phyloP scores from a whole-genome alignment of 2,797 vertebrate genomes.

The Pelobates cultripes region DNA sequence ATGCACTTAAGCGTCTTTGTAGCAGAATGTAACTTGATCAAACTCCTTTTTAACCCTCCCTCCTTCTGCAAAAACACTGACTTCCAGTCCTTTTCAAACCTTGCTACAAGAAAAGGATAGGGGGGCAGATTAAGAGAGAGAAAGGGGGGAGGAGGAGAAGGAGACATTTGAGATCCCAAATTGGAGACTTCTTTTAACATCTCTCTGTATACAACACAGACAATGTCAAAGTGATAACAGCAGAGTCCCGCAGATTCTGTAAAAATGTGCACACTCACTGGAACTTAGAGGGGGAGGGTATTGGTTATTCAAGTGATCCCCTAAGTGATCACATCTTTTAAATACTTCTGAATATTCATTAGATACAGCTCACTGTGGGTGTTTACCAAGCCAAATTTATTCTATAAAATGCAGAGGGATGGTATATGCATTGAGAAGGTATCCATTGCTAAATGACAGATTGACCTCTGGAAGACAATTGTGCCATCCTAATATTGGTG shows the following conservation, averaged over 20 bases:
- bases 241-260: conserved; percentile 11
- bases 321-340: conserved; percentile 53
- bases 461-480: not conserved
- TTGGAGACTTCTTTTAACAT: conserved; percentile 47
- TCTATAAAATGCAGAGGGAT: conserved; percentile 68
- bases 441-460: conserved; percentile 43
- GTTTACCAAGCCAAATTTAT: conserved; percentile 66
- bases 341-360: conserved; percentile 59
- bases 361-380: conserved; percentile 68
- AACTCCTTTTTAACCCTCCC: conserved; percentile 52
- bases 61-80: conserved; percentile 59
- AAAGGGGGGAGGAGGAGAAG: not conserved
- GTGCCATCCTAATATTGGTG: not conserved
- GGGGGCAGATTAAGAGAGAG: conserved; percentile 9
- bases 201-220: conserved; percentile 26
- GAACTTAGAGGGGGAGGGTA: conserved; percentile 33
- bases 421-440: conserved; percentile 18
- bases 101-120: conserved; percentile 57
- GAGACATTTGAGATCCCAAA: conserved; percentile 55
- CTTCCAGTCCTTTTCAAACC: conserved; percentile 70
- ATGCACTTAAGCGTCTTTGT: conserved; percentile 68
- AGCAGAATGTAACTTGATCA: conserved; percentile 77
- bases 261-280: conserved; percentile 27
- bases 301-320: conserved; percentile 35
- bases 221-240: conserved; percentile 33